Conservation (phyloP, 2,113 vertebrate genomes). For the Azemiops feae region DNA sequence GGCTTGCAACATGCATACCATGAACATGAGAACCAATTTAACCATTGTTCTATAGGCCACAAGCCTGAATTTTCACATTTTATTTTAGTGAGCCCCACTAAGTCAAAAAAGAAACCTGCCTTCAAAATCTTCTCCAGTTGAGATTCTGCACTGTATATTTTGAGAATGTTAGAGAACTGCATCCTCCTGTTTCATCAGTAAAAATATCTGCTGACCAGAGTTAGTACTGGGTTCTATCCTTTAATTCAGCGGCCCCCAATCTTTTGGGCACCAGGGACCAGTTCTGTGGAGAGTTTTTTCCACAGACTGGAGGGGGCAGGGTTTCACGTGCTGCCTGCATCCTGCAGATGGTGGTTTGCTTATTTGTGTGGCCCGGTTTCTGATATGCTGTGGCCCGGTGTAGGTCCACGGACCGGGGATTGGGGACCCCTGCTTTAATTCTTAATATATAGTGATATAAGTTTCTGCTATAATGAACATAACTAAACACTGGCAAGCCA, state of each 20-base stretch:
- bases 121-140: not conserved
- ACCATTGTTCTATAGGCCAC: not conserved
- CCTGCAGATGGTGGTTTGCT: no score
- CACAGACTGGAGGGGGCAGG: no score
- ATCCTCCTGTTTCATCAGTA: not conserved
- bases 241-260: not conserved
- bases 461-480: not conserved
- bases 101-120: not conserved
- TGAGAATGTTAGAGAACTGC: not conserved
- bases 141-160: not conserved
- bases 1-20: not conserved
- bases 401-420: no score
- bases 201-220: not conserved
- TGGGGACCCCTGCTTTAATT: not conserved
- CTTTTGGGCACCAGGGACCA: no score
- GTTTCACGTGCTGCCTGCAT: no score
- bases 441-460: not conserved
- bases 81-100: not conserved
- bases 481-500: not conserved
- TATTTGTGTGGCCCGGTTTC: no score
- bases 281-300: no score
- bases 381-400: no score
- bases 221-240: not conserved
- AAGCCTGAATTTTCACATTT: not conserved
- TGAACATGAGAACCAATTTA: not conserved